Conservation (phyloP, 2,888 invertebrate species). For the Prosopocoilus inquinatus region DNA sequence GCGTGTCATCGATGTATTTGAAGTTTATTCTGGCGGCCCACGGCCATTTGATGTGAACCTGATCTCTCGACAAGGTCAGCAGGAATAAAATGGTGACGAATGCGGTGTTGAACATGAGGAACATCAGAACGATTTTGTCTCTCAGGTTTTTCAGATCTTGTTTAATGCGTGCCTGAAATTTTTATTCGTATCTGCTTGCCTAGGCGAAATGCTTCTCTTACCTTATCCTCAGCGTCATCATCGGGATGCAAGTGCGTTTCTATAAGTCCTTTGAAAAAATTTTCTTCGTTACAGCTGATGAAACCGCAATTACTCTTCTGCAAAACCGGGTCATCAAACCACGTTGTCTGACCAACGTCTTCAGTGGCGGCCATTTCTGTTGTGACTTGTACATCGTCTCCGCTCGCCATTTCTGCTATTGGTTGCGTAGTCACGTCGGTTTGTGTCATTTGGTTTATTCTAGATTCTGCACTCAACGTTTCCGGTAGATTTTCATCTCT, state of each 20-base stretch:
- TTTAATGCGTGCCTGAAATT: slow-evolving; percentile 45
- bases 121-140: slow-evolving; percentile 66
- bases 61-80: slow-evolving; percentile 70
- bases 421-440: background rate
- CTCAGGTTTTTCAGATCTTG: slow-evolving; percentile 59
- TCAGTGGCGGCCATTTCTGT: slow-evolving; percentile 39
- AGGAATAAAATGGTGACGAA: slow-evolving; percentile 74
- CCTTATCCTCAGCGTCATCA: slow-evolving; percentile 62
- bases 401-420: no score
- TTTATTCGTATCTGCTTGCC: no score
- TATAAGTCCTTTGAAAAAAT: slow-evolving; percentile 77
- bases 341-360: slow-evolving; percentile 43
- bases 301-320: slow-evolving; percentile 65
- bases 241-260: slow-evolving; percentile 73
- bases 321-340: slow-evolving; percentile 70
- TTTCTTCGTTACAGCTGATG: slow-evolving; percentile 63
- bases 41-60: slow-evolving; percentile 68
- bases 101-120: slow-evolving; percentile 74
- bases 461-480: slow-evolving; percentile 10
- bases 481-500: slow-evolving; percentile 28
- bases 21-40: slow-evolving; percentile 55
- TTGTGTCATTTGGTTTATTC: no score
- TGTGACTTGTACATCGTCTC: no score
- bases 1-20: slow-evolving; percentile 32
- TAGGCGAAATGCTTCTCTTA: slow-evolving; percentile 30